Evolutionary conservation across 2,888 invertebrate species (phyloP).

Genomic region (Chymomyza procnemis): DNA sequence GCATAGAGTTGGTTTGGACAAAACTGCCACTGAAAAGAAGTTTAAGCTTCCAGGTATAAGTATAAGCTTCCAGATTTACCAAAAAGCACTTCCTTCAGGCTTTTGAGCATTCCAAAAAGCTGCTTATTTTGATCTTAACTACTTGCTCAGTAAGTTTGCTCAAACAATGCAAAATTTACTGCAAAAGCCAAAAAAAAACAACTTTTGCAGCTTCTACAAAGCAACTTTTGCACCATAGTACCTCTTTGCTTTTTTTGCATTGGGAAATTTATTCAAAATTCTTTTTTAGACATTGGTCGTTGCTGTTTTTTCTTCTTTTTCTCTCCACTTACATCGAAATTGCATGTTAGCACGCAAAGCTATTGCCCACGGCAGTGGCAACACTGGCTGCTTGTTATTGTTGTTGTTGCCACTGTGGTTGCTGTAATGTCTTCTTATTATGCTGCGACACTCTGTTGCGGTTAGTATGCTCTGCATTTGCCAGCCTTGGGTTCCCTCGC

Average conservation of each 20-base stretch:
- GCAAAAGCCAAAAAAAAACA: too few species aligned
- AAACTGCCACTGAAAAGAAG: too few species aligned
- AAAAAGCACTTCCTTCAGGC: too few species aligned
- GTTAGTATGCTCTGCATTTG: slow-evolving; percentile 15
- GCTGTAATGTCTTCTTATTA: slow-evolving; percentile 70
- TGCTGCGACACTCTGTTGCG: slow-evolving; percentile 67
- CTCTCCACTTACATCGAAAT: slow-evolving; percentile 70
- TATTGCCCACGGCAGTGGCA: slow-evolving; percentile 4
- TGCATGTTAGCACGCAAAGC: slow-evolving; percentile 78
- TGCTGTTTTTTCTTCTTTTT: slow-evolving; percentile 34
- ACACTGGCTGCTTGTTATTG: slow-evolving; percentile 15
- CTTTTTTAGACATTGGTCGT: slow-evolving; percentile 55
- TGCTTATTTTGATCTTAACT: too few species aligned
- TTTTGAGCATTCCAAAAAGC: too few species aligned
- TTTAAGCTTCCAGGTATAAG: too few species aligned
- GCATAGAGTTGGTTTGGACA: too few species aligned
- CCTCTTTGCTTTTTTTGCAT: slow-evolving; percentile 45
- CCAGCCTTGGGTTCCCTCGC: background rate
- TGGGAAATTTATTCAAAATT: slow-evolving; percentile 67
- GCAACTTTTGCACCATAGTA: slow-evolving; percentile 4
- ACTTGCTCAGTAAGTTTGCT: too few species aligned
- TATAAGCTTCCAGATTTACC: too few species aligned
- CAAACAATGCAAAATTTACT: too few species aligned
- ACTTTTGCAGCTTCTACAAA: background rate
- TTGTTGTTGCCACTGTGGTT: slow-evolving; percentile 53